Evolutionary conservation across 2,113 vertebrate genomes (phyloP).

Genomic region (Ameiurus melas): DNA sequence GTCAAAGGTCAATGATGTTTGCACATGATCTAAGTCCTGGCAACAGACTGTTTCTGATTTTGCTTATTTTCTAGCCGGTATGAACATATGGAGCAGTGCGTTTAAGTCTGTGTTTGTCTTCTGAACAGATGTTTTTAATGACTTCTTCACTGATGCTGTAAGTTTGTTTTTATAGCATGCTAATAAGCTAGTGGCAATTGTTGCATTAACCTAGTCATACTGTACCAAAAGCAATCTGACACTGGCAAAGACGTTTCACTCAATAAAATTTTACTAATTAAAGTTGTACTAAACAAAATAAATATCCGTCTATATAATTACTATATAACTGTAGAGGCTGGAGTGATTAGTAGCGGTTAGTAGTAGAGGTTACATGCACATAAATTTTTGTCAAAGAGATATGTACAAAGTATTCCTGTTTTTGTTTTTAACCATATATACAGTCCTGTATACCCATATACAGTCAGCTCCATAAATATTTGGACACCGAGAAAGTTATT

Average conservation of each 20-base stretch:
- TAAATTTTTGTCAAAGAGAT: neutral
- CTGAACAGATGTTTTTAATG: conserved; percentile 17
- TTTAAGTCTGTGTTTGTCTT: conserved; percentile 7
- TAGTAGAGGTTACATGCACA: neutral
- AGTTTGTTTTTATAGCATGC: neutral
- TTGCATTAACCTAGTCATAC: neutral
- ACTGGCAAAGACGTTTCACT: neutral
- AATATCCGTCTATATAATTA: neutral
- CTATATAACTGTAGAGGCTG: neutral
- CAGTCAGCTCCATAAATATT: neutral
- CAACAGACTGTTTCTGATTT: neutral
- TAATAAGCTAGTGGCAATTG: neutral
- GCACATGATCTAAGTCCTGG: neutral
- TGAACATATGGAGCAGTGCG: conserved; percentile 11
- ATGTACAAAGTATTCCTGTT: neutral
- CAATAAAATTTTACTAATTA: conserved; percentile 5
- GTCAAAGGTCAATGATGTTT: conserved; percentile 15
- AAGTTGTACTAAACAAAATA: neutral
- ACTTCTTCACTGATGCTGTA: conserved; percentile 11
- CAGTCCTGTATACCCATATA: too few species aligned
- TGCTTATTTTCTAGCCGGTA: neutral
- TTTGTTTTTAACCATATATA: neutral
- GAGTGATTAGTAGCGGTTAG: neutral
- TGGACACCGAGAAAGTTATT: neutral
- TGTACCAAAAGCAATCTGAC: neutral